Base-by-base conservation (phyloP, 2,797 vertebrate species). In the Catharus ustulatus region DNA sequence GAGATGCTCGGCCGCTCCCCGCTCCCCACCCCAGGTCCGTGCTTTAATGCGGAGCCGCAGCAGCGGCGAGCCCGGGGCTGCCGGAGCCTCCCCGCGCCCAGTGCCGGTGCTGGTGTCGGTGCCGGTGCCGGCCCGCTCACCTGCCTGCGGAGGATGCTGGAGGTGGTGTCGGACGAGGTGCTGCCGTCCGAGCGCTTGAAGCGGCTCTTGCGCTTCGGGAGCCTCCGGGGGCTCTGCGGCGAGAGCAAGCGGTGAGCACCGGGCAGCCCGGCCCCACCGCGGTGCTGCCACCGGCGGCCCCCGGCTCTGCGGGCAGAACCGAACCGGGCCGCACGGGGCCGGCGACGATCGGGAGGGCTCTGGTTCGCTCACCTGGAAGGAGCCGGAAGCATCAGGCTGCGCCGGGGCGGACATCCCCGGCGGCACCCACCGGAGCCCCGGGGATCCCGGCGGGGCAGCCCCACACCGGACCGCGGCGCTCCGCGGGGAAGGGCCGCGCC, bases 171-270 rank as follows among this genome's bases (percentile, higher is more conserved):
- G 64, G 93, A 90, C 34, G 92, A 94, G 80, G 92, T 94, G 92
- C 92, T 94, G 84, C 92, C 92, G 74, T 94, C 92, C 75, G 92
- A 94, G 49, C 92, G 88, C 84, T 94, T 91, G 92, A 94, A 91
- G 58, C 92, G 88, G 92, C 88, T 94, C 92, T 93, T 91, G 54
- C 88, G 88, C 88, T 93, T 93, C 84, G 92, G 92, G 57, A 93
- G 88, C 79, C 79, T 90, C 68, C 92, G 92, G 79, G 92, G 92
- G 79, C 92, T 93, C 92, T 90, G 79, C 68, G 29, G 57, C 36
- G 67, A 54, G 61, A 69, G 48, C 59, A 20, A 43, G 62, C 67
- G 83, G 29, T 90, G 66, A 82, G 43, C 54, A 73, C 77, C 87
- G 82, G 59, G 75, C 9, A 14, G 91, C 57, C 32, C 32, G 46